Conservation (phyloP, 2,888 invertebrate genomes). For the Merodon equestris region DNA sequence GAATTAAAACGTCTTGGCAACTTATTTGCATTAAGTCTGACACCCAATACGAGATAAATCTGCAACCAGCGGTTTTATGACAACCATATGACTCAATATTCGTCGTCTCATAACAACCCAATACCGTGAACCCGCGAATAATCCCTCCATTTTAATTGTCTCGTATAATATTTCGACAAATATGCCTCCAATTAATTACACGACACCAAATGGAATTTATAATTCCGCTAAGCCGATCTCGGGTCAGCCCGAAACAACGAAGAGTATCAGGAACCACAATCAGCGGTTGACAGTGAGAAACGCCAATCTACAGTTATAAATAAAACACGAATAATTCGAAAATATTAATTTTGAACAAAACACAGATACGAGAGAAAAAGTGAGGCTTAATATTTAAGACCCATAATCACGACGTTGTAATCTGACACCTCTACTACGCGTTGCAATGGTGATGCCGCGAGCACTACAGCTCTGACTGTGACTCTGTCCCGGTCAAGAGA, state of each 20-base stretch:
- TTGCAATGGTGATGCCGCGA: conserved; percentile 24
- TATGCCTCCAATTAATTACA: conserved; percentile 65
- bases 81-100: conserved; percentile 61
- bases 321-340: conserved; percentile 65
- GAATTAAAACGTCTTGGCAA: conserved; percentile 62
- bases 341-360: conserved; percentile 53
- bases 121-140: conserved; percentile 18
- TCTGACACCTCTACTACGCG: conserved; percentile 60
- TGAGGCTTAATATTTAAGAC: conserved; percentile 63
- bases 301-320: conserved; percentile 59
- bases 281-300: conserved; percentile 60
- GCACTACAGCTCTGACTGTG: too few species aligned
- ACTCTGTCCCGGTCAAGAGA: conserved; percentile 43
- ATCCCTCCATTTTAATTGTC: conserved; percentile 65
- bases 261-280: conserved; percentile 56
- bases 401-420: conserved; percentile 66
- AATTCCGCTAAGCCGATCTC: conserved; percentile 23
- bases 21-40: conserved; percentile 63
- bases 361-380: conserved; percentile 1
- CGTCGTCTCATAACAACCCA: conserved; percentile 14
- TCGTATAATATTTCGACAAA: conserved; percentile 69
- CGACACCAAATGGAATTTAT: conserved; percentile 57
- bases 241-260: conserved; percentile 11
- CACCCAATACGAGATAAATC: conserved; percentile 48
- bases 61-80: conserved; percentile 21